Base-by-base conservation (phyloP, 1,140 invertebrate genomes). In the Pseudomyrmex sp. region DNA sequence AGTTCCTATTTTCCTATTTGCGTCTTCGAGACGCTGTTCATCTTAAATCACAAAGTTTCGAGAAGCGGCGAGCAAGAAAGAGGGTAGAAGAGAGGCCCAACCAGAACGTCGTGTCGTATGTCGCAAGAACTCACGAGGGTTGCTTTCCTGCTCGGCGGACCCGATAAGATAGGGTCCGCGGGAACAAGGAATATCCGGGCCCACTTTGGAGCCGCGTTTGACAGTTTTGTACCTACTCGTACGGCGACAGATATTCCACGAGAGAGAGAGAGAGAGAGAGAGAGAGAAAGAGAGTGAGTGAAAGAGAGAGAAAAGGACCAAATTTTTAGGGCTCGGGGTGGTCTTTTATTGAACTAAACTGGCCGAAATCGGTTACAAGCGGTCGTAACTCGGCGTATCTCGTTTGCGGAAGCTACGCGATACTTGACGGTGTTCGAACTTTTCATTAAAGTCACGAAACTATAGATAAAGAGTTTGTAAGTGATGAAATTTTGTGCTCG, bases 151-250 rank as follows among this genome's bases (percentile, higher is more conserved):
- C 63, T 23, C 72, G 73, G 73, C 70, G 72, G 79, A 7, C 63
- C 58, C 86, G 91, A 91, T 91, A 91, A 92, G 90, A 92, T 92
- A 91, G 84, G 84, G 12, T 44, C 48, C 66, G 2, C 35, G 63
- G 50, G 26, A 79, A 85, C 76, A 68, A 73, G 77, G 83, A 77
- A 88, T 82, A 84, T 82, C 70, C 82, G 82, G 75, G 82, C 54
- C 86, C 82, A 66, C 54, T 85, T 90, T 88, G 79, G 63, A 9
- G 35, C 50, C 62, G 50, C 61, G 63, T 84, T 82, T 89, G 90
- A 91, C 87, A 90, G 85, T 89, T 91, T 90, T 89, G 84, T 89
- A 89, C 77, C 87, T 88, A 90, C 74, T 90, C 82, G 76, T 84
- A 77, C 73, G 68, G 65, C 80, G 58, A 86, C 59, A 90, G 87